phyloP scores from a whole-genome alignment of 2,797 vertebrate species.

The Pseudotriccus pelzelni region DNA sequence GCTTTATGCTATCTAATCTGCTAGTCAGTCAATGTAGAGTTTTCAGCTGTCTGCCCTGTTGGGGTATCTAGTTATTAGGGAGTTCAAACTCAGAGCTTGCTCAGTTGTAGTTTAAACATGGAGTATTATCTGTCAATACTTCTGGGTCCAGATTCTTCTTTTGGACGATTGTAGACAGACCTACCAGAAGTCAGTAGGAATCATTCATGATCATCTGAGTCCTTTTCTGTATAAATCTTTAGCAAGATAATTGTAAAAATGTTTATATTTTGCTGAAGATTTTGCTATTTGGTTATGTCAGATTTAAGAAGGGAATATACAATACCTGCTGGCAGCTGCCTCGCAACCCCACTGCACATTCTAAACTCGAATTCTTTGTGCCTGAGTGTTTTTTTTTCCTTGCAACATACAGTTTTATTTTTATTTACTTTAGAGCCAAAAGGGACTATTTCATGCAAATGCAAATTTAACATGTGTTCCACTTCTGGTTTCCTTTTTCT shows the following conservation, averaged over 20 bases:
- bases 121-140: not conserved
- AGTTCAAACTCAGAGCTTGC: constrained; percentile 17
- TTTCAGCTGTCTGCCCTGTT: constrained; percentile 32
- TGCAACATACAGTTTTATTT: not conserved
- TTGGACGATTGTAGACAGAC: not conserved
- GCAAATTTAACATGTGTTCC: not conserved
- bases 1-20: constrained; percentile 59
- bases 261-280: not conserved
- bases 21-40: constrained; percentile 63
- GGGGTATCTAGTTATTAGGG: constrained; percentile 13
- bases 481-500: not conserved
- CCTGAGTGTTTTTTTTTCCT: not conserved
- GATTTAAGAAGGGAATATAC: not conserved
- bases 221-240: not conserved
- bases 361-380: not conserved
- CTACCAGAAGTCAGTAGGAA: not conserved
- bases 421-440: not conserved
- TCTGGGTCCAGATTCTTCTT: not conserved
- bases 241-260: not conserved
- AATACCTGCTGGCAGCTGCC: not conserved
- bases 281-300: not conserved
- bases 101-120: not conserved
- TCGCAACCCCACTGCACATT: accelerated
- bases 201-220: not conserved
- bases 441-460: not conserved